phyloP scores from a whole-genome alignment of 2,888 invertebrate genomes.

The Catocala fraxini region DNA sequence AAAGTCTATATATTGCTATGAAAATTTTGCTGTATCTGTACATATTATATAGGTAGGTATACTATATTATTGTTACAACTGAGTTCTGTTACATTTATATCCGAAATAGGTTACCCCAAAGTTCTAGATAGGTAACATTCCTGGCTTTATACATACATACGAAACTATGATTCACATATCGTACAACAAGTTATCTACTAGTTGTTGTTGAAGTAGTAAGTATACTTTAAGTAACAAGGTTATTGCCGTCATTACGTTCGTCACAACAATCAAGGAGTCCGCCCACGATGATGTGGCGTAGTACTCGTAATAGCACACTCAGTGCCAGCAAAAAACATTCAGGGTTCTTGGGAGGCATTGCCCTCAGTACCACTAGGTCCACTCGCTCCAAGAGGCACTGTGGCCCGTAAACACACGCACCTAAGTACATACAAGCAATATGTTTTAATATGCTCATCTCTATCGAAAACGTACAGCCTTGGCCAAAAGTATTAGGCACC shows the following conservation, averaged over 20 bases:
- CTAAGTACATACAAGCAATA: background rate
- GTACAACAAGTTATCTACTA: slow-evolving; percentile 4
- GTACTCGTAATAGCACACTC: slow-evolving; percentile 29
- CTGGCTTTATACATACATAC: too few relatives aligned
- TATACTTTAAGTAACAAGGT: slow-evolving; percentile 38
- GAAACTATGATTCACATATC: background rate
- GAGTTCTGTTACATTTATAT: too few relatives aligned
- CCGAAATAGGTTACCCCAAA: too few relatives aligned
- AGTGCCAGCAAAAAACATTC: slow-evolving; percentile 37
- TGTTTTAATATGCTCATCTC: too few relatives aligned
- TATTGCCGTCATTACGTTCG: slow-evolving; percentile 38
- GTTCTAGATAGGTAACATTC: too few relatives aligned
- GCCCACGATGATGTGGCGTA: slow-evolving; percentile 42
- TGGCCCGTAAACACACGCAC: background rate
- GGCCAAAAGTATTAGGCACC: too few relatives aligned
- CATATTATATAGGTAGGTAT: background rate
- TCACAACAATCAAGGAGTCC: slow-evolving; percentile 43
- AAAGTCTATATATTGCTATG: too few relatives aligned
- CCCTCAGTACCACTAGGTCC: slow-evolving; percentile 29
- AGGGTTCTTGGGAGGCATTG: slow-evolving; percentile 41
- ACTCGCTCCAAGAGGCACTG: background rate
- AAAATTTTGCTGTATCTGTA: background rate
- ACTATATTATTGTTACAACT: background rate
- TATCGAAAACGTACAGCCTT: too few relatives aligned
- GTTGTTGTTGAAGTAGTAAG: slow-evolving; percentile 16